Evolutionary conservation across 2,113 vertebrate species (phyloP).

Genomic region (Toxotes jaculatrix): DNA sequence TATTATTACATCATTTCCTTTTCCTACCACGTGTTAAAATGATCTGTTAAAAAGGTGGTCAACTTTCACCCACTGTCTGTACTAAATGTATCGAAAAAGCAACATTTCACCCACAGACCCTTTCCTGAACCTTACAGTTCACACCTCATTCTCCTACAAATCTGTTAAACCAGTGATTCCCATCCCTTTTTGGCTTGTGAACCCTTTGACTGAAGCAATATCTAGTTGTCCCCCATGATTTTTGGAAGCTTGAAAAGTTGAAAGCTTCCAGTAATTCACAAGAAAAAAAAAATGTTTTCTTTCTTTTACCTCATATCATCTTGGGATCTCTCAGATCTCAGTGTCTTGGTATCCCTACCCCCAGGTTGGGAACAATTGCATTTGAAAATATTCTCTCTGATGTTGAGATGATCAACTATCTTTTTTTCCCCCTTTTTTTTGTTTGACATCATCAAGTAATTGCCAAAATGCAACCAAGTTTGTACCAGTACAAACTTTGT

Average conservation of each 20-base stretch:
- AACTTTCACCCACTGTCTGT: too few species aligned
- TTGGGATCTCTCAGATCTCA: not conserved
- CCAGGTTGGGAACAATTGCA: not conserved
- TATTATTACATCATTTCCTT: not conserved
- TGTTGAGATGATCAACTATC: slow-evolving; percentile 6
- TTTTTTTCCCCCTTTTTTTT: not conserved
- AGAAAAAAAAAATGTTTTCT: not conserved
- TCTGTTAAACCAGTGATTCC: not conserved
- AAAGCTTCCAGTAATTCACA: slow-evolving; percentile 11
- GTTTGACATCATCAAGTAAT: slow-evolving; percentile 5
- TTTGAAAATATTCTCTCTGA: slow-evolving; percentile 41
- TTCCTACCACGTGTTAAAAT: too few species aligned
- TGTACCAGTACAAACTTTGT: too few species aligned
- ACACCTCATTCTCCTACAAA: not conserved
- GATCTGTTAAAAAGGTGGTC: too few species aligned
- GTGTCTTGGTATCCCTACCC: not conserved
- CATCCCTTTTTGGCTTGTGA: not conserved
- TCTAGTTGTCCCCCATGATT: not conserved
- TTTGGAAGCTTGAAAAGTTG: slow-evolving; percentile 3
- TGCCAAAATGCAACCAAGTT: not conserved
- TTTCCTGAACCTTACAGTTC: not conserved
- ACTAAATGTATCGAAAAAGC: not conserved
- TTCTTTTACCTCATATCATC: not conserved
- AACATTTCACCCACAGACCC: not conserved
- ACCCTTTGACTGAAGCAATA: not conserved